phyloP scores from a whole-genome alignment of 2,888 invertebrate species.

The Drosophila anceps region DNA sequence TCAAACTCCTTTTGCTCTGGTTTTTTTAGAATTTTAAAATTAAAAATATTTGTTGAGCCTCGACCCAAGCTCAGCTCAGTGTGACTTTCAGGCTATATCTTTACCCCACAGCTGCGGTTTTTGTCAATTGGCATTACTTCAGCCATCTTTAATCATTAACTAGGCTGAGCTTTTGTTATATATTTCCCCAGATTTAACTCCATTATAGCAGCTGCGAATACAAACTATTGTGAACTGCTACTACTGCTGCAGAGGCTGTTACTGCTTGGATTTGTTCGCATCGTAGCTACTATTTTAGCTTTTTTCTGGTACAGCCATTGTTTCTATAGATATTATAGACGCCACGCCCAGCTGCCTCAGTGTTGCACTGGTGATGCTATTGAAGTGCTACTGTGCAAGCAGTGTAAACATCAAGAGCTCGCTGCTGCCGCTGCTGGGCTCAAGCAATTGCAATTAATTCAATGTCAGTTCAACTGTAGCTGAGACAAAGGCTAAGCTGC shows the following conservation, averaged over 20 bases:
- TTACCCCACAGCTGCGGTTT: background rate
- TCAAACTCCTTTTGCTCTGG: background rate
- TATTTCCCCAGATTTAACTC: no score
- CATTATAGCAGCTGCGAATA: background rate
- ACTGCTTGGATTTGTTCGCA: background rate
- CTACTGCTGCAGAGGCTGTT: background rate
- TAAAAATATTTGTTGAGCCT: background rate
- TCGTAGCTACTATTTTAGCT: background rate
- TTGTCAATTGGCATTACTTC: background rate
- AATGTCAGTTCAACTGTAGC: slow-evolving; percentile 66
- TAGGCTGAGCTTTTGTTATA: no score
- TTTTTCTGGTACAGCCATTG: background rate
- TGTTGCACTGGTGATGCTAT: background rate
- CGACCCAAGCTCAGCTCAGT: background rate
- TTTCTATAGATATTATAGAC: background rate
- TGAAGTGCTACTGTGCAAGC: slow-evolving; percentile 25
- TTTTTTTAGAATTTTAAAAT: background rate
- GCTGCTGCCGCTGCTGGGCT: slow-evolving; percentile 15
- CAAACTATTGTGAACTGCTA: background rate
- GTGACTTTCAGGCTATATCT: background rate
- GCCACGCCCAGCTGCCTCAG: slow-evolving; percentile 14
- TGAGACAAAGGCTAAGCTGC: slow-evolving; percentile 60
- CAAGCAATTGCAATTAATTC: slow-evolving; percentile 65
- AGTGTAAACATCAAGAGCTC: slow-evolving; percentile 36
- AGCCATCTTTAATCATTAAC: background rate